Conservation (phyloP, 2,113 vertebrate species). For the Nettapus auritus region DNA sequence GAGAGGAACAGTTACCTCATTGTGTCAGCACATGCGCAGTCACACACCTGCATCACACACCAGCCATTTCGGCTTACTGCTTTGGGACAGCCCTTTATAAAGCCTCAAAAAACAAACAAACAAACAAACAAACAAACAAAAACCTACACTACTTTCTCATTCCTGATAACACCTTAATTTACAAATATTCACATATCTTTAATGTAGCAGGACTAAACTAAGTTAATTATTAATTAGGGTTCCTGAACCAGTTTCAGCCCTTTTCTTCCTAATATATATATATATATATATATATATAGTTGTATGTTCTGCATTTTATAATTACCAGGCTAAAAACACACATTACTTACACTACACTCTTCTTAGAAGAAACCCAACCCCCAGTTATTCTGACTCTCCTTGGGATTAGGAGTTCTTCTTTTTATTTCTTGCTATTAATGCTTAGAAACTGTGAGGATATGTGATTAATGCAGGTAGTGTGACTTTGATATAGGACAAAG, state of each 20-base stretch:
- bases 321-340: background rate
- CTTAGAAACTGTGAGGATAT: conserved; percentile 61
- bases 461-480: conserved; percentile 67
- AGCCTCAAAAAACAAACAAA: background rate
- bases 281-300: too few relatives aligned
- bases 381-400: background rate
- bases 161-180: background rate
- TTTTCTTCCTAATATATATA: background rate
- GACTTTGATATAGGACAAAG: conserved; percentile 76
- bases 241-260: background rate
- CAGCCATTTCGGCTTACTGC: background rate
- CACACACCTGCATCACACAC: accelerated
- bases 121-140: too few relatives aligned
- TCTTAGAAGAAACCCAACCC: conserved; percentile 35
- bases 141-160: background rate
- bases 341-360: background rate
- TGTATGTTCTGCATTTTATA: background rate
- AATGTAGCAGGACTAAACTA: background rate
- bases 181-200: background rate
- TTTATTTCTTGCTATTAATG: conserved; percentile 67
- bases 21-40: background rate
- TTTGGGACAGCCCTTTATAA: background rate
- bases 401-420: conserved; percentile 26
- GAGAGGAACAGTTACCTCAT: background rate
- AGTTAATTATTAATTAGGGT: background rate